phyloP scores from a whole-genome alignment of 2,113 vertebrate species.

The Pangasianodon gigas region DNA sequence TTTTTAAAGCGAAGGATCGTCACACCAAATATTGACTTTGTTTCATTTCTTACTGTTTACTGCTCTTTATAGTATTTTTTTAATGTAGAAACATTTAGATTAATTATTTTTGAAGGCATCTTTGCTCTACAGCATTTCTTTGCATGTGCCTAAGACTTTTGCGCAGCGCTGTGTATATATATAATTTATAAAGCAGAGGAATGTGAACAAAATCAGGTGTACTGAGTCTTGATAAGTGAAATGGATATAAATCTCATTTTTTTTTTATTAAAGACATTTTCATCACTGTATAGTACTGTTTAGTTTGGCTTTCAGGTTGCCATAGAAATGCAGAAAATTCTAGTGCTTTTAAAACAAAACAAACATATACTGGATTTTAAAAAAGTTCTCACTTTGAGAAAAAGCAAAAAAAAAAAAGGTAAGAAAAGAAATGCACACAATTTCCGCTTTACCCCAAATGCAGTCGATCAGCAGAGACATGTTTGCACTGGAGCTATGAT shows the following conservation, averaged over 20 bases:
- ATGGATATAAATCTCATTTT: not conserved
- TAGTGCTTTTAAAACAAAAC: constrained; percentile 29
- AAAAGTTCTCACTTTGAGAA: not conserved
- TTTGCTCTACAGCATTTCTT: too few species aligned
- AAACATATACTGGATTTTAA: not conserved
- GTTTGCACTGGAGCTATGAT: not conserved
- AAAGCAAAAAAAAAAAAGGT: not conserved
- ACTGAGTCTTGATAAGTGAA: not conserved
- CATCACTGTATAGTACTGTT: not conserved
- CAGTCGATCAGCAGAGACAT: not conserved
- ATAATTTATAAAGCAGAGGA: not conserved
- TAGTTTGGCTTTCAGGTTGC: not conserved
- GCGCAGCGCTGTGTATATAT: not conserved
- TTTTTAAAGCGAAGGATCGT: too few species aligned
- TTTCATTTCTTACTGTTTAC: too few species aligned
- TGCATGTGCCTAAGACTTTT: too few species aligned
- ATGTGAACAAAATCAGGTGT: not conserved
- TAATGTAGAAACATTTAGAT: too few species aligned
- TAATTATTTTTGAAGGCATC: too few species aligned
- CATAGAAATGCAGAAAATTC: not conserved
- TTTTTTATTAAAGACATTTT: not conserved
- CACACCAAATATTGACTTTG: too few species aligned
- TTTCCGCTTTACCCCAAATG: not conserved
- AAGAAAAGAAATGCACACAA: not conserved
- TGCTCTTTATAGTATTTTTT: too few species aligned